A percentile compares a stretch with the other conserved stretches of the same genome.
phyloP scores from a whole-genome alignment of 2,888 invertebrate species.

The Mythimna albipuncta region DNA sequence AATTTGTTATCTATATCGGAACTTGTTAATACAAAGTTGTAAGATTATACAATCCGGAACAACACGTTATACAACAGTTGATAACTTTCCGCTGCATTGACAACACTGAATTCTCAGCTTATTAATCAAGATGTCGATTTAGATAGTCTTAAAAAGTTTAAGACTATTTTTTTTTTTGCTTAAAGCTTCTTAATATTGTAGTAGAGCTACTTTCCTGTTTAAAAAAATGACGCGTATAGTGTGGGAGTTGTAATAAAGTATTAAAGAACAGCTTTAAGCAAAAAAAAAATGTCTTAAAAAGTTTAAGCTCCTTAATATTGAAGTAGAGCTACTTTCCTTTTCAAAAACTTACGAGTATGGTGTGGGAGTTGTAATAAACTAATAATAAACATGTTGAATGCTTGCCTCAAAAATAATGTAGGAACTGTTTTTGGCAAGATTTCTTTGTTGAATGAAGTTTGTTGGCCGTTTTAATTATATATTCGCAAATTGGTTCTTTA shows the following conservation, averaged over 20 bases:
- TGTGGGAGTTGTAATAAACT: no score
- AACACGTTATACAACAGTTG: conserved; percentile 39
- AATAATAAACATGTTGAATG: no score
- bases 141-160: conserved; percentile 27
- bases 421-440: no score
- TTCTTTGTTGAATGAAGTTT: no score
- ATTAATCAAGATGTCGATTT: conserved; percentile 23
- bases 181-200: neutral
- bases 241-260: no score
- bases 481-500: no score
- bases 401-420: no score
- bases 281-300: conserved; percentile 1
- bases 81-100: conserved; percentile 38
- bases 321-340: neutral
- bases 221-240: neutral
- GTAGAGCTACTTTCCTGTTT: neutral
- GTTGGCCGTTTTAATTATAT: no score
- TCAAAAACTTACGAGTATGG: neutral
- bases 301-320: neutral
- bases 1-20: conserved; percentile 49
- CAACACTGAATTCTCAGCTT: conserved; percentile 35
- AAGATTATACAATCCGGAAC: conserved; percentile 50
- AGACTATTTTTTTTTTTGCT: conserved; percentile 5
- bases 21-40: conserved; percentile 52
- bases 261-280: no score